Evolutionary conservation across 2,797 vertebrate species (phyloP).

Genomic region (Siniperca obscura): DNA sequence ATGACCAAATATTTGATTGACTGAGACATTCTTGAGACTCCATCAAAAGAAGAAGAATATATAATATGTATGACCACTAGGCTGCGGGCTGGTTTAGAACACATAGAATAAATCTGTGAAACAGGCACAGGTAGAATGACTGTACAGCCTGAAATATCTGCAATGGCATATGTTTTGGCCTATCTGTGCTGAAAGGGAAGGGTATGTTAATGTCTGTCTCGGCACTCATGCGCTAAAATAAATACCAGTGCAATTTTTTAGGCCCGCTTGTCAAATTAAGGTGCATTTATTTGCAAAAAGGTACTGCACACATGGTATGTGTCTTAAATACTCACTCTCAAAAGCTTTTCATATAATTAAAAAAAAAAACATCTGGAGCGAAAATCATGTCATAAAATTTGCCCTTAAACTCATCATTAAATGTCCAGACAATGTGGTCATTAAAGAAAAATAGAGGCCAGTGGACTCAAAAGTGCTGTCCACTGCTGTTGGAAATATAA

Average conservation of each 20-base stretch:
- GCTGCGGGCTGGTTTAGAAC: not conserved
- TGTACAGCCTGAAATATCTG: not conserved
- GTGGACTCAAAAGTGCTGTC: slow-evolving; percentile 20
- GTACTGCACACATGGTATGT: not conserved
- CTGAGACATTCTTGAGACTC: not conserved
- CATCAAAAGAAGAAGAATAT: not conserved
- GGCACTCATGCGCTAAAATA: not conserved
- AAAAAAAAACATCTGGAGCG: not conserved
- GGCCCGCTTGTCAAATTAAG: not conserved
- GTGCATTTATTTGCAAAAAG: slow-evolving; percentile 1
- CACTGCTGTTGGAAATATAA: slow-evolving; percentile 40
- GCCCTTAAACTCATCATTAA: not conserved
- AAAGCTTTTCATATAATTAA: not conserved
- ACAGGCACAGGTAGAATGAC: not conserved
- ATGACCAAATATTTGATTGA: slow-evolving; percentile 20
- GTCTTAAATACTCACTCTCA: not conserved
- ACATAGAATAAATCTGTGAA: not conserved
- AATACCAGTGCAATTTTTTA: not conserved
- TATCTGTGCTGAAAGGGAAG: not conserved
- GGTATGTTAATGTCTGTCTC: not conserved
- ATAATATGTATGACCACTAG: not conserved
- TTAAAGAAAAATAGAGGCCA: slow-evolving; percentile 12
- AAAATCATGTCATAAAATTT: slow-evolving; percentile 4
- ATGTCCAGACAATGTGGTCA: slow-evolving; percentile 3
- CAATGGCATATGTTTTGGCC: not conserved